Evolutionary conservation across 92 coral and sea anemone species (phyloP).

Genomic region (Blastomussa wellsi): DNA sequence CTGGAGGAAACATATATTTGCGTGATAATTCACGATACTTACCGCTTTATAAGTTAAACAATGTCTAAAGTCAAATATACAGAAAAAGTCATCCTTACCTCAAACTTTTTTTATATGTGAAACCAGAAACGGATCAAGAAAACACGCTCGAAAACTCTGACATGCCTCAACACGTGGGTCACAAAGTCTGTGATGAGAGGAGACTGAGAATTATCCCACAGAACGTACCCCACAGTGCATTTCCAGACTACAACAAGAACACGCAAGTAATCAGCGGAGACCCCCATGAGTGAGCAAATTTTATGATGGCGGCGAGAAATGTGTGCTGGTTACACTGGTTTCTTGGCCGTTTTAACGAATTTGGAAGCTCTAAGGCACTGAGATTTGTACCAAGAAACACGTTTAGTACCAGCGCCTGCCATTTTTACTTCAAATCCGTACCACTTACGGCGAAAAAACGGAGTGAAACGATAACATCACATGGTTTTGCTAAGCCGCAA

Average conservation of each 20-base stretch:
- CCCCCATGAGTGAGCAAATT: background rate
- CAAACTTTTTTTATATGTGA: background rate
- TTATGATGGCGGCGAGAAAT: conserved; percentile 53
- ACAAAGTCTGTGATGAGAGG: background rate
- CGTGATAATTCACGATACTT: background rate
- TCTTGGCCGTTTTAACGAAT: conserved; percentile 1
- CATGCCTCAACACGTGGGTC: background rate
- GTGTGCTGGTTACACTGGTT: conserved; percentile 2
- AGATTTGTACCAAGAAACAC: background rate
- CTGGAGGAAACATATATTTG: too few relatives aligned
- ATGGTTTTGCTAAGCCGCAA: background rate
- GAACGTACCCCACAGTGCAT: conserved; percentile 3
- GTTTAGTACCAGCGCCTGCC: background rate
- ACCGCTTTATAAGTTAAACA: background rate
- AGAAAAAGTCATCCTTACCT: background rate
- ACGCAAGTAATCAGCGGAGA: conserved; percentile 30
- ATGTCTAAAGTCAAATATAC: background rate
- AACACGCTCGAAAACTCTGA: background rate
- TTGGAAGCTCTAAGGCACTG: background rate
- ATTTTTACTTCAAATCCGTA: background rate
- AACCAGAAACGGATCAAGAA: background rate
- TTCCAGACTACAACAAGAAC: background rate
- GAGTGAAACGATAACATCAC: background rate
- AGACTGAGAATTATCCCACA: background rate
- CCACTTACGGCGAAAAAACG: background rate